Conservation (phyloP, 2,797 vertebrate species). For the Diceros bicornis region DNA sequence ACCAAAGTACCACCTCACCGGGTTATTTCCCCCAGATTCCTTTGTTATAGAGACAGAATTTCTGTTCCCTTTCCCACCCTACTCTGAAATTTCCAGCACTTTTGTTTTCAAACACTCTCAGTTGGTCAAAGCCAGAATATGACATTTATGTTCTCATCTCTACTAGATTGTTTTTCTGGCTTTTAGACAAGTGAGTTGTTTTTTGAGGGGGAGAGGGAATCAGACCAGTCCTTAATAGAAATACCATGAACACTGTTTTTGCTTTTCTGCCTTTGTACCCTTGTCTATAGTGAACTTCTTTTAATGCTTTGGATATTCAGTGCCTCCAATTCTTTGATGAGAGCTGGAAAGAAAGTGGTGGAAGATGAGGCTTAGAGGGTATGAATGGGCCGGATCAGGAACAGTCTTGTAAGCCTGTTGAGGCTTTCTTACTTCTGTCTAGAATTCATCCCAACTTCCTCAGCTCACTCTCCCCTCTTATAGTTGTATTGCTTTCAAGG, state of each 20-base stretch:
- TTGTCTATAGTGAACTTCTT: slow-evolving; percentile 39
- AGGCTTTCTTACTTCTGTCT: not conserved
- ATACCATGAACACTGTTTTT: slow-evolving; percentile 35
- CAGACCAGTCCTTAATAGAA: not conserved
- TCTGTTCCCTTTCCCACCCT: not conserved
- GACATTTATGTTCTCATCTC: slow-evolving; percentile 20
- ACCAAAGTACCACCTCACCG: not conserved
- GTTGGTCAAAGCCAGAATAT: slow-evolving; percentile 42
- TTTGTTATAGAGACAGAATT: slow-evolving; percentile 25
- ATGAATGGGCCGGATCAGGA: not conserved
- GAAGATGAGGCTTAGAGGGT: not conserved
- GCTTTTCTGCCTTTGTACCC: slow-evolving; percentile 25
- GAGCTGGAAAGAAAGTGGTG: not conserved
- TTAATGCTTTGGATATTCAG: slow-evolving; percentile 9
- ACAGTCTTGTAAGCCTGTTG: not conserved
- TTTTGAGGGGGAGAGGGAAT: not conserved
- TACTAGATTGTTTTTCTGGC: slow-evolving; percentile 29
- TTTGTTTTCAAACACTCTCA: not conserved
- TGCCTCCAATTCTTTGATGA: slow-evolving; percentile 52
- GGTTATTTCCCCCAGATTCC: not conserved
- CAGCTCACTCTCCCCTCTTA: not conserved
- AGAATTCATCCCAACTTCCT: slow-evolving; percentile 42
- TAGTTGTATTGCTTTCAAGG: slow-evolving; percentile 17
- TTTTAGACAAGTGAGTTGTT: slow-evolving; percentile 21
- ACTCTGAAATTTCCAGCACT: slow-evolving; percentile 50